A percentile compares a stretch with the other conserved stretches of the same genome.
phyloP scores from a whole-genome alignment of 2,113 vertebrate species.

The Ondatra zibethicus region DNA sequence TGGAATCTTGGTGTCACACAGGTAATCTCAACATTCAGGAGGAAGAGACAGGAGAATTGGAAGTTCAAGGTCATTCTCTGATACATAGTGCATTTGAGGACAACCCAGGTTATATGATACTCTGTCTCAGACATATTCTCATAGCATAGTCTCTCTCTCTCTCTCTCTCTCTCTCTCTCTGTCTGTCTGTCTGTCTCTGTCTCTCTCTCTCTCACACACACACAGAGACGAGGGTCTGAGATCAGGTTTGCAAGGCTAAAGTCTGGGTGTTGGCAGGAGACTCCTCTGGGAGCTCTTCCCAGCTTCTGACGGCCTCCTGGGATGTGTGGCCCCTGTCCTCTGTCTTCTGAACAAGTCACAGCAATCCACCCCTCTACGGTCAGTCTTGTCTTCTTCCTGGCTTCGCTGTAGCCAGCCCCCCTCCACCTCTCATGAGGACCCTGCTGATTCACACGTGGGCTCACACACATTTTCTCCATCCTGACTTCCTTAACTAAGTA shows the following conservation, averaged over 20 bases:
- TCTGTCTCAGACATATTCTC: background rate
- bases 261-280: background rate
- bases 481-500: background rate
- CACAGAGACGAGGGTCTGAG: background rate
- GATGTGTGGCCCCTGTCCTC: background rate
- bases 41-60: background rate
- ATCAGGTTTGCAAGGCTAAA: background rate
- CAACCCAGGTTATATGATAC: background rate
- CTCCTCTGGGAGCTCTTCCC: background rate
- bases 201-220: background rate
- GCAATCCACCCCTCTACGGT: background rate
- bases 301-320: background rate
- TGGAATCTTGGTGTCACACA: background rate
- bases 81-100: background rate
- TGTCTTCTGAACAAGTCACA: background rate
- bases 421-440: background rate
- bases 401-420: background rate
- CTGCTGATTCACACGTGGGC: background rate
- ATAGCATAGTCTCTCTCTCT: background rate
- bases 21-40: background rate
- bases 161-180: background rate
- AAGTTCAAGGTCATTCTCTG: background rate
- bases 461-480: background rate
- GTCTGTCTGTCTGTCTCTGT: background rate
- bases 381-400: background rate